phyloP scores from a whole-genome alignment of 1,140 invertebrate species.

The Zaprionus ghesquierei region DNA sequence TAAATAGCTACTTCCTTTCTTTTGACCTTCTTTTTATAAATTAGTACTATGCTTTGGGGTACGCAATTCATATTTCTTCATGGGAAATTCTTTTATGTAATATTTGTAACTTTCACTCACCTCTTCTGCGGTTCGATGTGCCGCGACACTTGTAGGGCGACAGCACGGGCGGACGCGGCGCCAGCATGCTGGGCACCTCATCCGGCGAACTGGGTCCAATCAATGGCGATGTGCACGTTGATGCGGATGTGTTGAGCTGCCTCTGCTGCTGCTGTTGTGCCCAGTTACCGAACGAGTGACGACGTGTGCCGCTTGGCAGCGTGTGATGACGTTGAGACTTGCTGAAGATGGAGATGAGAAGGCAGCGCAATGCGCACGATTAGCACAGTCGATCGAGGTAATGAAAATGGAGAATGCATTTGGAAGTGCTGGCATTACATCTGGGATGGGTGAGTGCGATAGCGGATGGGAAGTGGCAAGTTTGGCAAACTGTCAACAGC shows the following conservation, averaged over 20 bases:
- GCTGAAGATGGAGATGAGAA: slow-evolving; percentile 36
- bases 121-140: slow-evolving; percentile 62
- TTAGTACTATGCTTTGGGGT: background rate
- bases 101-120: slow-evolving; percentile 53
- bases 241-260: slow-evolving; percentile 43
- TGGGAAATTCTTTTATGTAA: background rate
- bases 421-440: background rate
- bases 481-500: slow-evolving; percentile 78
- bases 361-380: slow-evolving; percentile 48
- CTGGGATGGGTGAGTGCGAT: background rate
- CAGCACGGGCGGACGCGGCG: slow-evolving; percentile 69
- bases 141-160: slow-evolving; percentile 79
- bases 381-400: slow-evolving; percentile 55
- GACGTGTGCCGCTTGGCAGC: slow-evolving; percentile 70
- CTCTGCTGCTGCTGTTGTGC: slow-evolving; percentile 47
- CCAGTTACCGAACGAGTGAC: slow-evolving; percentile 81
- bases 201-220: slow-evolving; percentile 67
- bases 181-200: slow-evolving; percentile 81
- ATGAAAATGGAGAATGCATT: slow-evolving; percentile 25
- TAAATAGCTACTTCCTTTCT: no score
- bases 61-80: background rate
- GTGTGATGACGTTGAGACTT: slow-evolving; percentile 78
- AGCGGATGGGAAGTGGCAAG: background rate
- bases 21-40: no score
- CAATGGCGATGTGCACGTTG: slow-evolving; percentile 45